Conservation (phyloP, 1,140 invertebrate species). For the Thaumetopoea pityocampa region DNA sequence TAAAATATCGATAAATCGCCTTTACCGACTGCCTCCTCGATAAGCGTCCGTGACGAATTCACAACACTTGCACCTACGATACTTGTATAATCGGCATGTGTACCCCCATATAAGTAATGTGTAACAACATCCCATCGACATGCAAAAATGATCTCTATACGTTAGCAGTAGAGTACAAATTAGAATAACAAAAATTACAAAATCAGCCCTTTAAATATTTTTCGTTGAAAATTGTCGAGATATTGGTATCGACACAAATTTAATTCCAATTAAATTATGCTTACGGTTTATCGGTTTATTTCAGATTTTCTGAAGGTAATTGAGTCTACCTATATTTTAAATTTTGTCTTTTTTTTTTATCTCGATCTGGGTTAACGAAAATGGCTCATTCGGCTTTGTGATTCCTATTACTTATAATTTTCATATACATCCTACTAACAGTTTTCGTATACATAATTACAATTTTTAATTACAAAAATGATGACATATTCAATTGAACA, state of each 20-base stretch:
- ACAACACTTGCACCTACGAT: slow-evolving; percentile 38
- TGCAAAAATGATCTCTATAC: slow-evolving; percentile 13
- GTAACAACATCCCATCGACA: slow-evolving; percentile 6
- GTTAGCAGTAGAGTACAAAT: slow-evolving; percentile 2
- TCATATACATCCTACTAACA: too few species aligned
- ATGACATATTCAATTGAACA: too few species aligned
- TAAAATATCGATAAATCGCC: slow-evolving; percentile 67
- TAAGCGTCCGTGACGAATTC: slow-evolving; percentile 74
- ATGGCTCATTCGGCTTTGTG: too few species aligned
- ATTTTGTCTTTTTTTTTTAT: neutral
- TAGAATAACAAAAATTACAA: slow-evolving; percentile 4
- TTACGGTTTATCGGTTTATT: slow-evolving; percentile 42
- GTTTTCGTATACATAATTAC: too few species aligned
- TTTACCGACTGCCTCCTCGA: slow-evolving; percentile 68
- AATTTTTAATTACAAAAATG: too few species aligned
- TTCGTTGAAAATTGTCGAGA: slow-evolving; percentile 45
- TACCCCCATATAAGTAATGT: slow-evolving; percentile 14
- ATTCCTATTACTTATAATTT: too few species aligned
- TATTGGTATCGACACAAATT: slow-evolving; percentile 67
- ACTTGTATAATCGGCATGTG: slow-evolving; percentile 6
- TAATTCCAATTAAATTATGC: slow-evolving; percentile 62
- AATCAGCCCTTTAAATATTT: slow-evolving; percentile 16
- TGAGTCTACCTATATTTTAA: neutral
- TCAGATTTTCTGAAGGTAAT: neutral
- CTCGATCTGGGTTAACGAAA: neutral